Base-by-base conservation (phyloP, 1,140 invertebrate genomes). In the Neomicropteryx cornuta region DNA sequence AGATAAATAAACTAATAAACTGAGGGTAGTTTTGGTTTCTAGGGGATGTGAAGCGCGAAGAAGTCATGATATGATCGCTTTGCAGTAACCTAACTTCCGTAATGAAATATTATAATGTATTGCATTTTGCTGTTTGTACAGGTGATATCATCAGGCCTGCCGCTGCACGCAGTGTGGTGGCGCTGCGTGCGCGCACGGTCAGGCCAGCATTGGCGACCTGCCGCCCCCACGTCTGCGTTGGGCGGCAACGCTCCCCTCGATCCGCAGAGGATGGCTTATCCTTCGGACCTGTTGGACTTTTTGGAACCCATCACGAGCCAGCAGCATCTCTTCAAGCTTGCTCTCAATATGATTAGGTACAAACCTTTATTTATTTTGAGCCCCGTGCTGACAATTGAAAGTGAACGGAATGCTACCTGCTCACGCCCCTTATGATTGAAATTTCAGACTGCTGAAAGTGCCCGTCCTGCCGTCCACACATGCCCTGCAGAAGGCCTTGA, bases 191-290 rank as follows among this genome's bases (percentile, higher is more conserved):
- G 36, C 14, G 28, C 45, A 14, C 39, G 43, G 1, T 27, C 23
- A 21, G 27, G 30, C 13, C 14, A 23, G 10, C 41, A 45, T 20
- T 47, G 46, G 46, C 20, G 42, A 10, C 46, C 46, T 16, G 18
- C 34, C 23, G 35, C 34, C 1, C n/a, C n/a, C n/a, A n/a, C n/a
- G n/a, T n/a, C n/a, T n/a, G n/a, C n/a, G n/a, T n/a, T n/a, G n/a
- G n/a, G n/a, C n/a, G 18, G 24, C n/a, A 13, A 30, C 5, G 46
- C 42, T 20, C 31, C 43, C 10, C 40, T 38, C 10, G 46, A 47
- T 39, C 46, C 46, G 6, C 46, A 47, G 33, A 32, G 40, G 19
- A 38, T 47, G 8, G 46, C 45, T 14, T 47, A 44, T 35, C 43
- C 43, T 3, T 40, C 46, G 2, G 43, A 47, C 38, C 24, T 45